Base-by-base conservation (phyloP, 2,113 vertebrate species). In the Dasyornis broadbenti region DNA sequence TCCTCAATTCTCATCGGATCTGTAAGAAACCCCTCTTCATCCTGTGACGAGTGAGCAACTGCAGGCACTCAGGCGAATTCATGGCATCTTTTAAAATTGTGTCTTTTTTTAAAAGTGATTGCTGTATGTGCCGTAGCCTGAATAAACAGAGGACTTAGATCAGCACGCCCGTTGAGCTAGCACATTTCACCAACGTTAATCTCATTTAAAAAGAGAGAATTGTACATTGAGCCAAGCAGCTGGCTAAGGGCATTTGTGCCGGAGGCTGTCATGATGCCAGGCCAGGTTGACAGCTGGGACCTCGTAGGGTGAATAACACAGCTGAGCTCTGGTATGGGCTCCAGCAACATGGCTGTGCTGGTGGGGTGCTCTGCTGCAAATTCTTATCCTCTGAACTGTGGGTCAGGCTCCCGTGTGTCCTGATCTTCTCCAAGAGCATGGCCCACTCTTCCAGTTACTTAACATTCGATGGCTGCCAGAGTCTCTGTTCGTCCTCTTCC, bases 211-310 rank as follows among this genome's bases (percentile, higher is more conserved):
- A 96, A 79, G 77, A 66, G 82, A 75, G 89, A 93, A 86, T 16
- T 95, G 72, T 90, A 65, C 13, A 1, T 17, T 17, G 45, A 94
- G 66, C 90, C 86, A 93, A 85, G 91, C 87, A 95, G 93, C 95
- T 96, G 96, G 86, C 83, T 64, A 27, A 85, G 95, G 86, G 81
- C 86, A 54, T 91, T 92, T 78, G 65, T 16, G 21, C 89, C 11
- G 12, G 10, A 12, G 89, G 94, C 91, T 68, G 76, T 88, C 30
- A 1, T 5, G 30, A 23, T 94, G 89, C 91, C 92, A 93, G 94
- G 60, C 89, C 94, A 94, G 92, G 94, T 97, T 94, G 94, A 84
- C 95, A 97, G 95, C 94, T 95, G 96, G 80, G 96, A 91, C 69
- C 37, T 93, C 8, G 0, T 3, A 15, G 71, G 59, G 76, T 86